Conservation (phyloP, 2,113 vertebrate genomes). For the Tiliqua scincoides region DNA sequence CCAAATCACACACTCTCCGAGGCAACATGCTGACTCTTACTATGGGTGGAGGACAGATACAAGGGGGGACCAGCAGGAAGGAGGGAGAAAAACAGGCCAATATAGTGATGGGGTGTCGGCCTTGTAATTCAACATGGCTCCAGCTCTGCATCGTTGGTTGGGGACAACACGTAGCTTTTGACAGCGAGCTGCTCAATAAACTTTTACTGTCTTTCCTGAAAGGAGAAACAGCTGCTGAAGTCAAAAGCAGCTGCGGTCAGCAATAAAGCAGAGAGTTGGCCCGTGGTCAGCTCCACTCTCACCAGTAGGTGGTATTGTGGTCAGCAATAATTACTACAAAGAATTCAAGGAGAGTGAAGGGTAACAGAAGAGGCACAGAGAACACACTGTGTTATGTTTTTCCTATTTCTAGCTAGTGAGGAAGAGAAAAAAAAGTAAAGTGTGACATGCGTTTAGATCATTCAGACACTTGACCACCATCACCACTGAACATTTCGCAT, state of each 20-base stretch:
- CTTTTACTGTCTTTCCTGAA: conserved; percentile 60
- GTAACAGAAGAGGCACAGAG: conserved; percentile 57
- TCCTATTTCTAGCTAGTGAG: conserved; percentile 50
- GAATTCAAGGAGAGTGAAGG: conserved; percentile 55
- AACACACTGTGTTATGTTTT: conserved; percentile 49
- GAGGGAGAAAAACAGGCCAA: not conserved
- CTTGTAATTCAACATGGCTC: conserved; percentile 11
- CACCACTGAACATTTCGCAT: conserved; percentile 3
- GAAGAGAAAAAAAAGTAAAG: not conserved
- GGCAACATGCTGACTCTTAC: not conserved
- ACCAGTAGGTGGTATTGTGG: conserved; percentile 68
- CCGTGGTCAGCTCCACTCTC: conserved; percentile 49
- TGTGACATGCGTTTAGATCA: not conserved
- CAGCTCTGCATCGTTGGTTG: conserved; percentile 6
- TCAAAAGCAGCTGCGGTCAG: conserved; percentile 64
- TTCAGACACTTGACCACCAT: not conserved
- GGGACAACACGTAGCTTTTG: conserved; percentile 51
- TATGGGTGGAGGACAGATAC: not conserved
- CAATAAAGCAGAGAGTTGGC: conserved; percentile 54
- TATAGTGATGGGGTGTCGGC: not conserved
- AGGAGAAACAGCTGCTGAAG: conserved; percentile 68
- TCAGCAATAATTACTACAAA: conserved; percentile 54
- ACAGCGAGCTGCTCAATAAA: conserved; percentile 62
- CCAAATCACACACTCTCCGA: not conserved
- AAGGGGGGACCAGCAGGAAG: not conserved